Evolutionary conservation across 2,113 vertebrate species (phyloP), one percentile per base, ranked within the genome.

Genomic region (Ammodytes dubius): DNA sequence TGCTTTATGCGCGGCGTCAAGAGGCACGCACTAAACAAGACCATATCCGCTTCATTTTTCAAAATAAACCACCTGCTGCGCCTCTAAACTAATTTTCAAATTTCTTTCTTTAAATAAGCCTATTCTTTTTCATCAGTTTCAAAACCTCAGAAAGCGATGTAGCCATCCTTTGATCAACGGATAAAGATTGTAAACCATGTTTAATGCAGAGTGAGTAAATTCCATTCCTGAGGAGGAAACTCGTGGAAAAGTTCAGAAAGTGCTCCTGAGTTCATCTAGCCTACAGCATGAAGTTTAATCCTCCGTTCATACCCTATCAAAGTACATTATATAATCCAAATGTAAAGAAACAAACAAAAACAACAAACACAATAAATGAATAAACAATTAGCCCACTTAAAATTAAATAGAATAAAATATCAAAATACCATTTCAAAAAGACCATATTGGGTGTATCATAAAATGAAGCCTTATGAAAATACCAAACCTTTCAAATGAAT

Each of bases 61-160:
- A 84, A 59, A 89, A 82, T 84, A 89, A 89, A 70, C 5, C 15
- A 4, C 13, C 0, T 4, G 2, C 5, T 40, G 1, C 8, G 4
- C 39, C 9, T 10, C 12, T 4, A 39, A 7, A 14, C 17, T 65
- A 6, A 8, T 49, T 15, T 49, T 37, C 12, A 47, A 47, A 19
- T n/a, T 1, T 42, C 7, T 67, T 47, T 15, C n/a, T 9, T 10
- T 60, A 14, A 3, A 27, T 27, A 27, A 27, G 27, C 27, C 27
- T 27, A 27, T 0, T 5, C 5, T 14, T 52, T 4, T 12, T 5
- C 4, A 15, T 12, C 13, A 52, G 50, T 6, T n/a, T 6, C 13
- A 52, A 63, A 19, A n/a, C 8, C 40, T 45, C 5, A 0, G 9
- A 46, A 27, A 45, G 61, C 27, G 10, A 27, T 27, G 27, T 27